phyloP scores from a whole-genome alignment of 1,140 invertebrate species.

The Leptinotarsa defecta region DNA sequence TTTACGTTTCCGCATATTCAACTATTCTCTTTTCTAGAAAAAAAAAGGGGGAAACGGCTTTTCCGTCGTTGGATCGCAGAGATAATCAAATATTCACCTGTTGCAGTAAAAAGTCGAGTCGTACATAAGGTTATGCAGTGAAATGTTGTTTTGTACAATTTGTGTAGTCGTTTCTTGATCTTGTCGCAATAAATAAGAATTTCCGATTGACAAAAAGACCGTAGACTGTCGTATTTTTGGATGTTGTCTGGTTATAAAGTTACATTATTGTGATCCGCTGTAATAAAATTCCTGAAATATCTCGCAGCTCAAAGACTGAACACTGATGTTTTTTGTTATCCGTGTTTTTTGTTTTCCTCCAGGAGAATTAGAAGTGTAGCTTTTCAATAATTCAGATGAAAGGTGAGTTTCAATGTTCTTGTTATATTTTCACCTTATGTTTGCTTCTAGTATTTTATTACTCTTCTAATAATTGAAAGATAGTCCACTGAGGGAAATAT shows the following conservation, averaged over 20 bases:
- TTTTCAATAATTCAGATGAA: background rate
- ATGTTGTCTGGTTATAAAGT: conserved; percentile 1
- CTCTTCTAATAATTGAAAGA: too few species aligned
- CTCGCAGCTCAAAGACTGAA: background rate
- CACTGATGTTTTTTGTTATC: conserved; percentile 3
- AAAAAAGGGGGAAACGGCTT: conserved; percentile 7
- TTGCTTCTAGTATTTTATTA: too few species aligned
- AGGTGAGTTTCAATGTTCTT: background rate
- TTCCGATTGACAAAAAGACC: conserved; percentile 3
- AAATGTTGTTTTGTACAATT: conserved; percentile 5
- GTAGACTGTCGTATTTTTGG: background rate
- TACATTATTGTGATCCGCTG: background rate
- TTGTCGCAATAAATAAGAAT: conserved; percentile 1
- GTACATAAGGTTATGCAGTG: conserved; percentile 11
- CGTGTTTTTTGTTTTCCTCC: background rate
- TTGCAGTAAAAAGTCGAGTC: conserved; percentile 3
- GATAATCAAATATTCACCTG: conserved; percentile 23
- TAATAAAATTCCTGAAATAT: conserved; percentile 7
- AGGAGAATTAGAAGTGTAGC: background rate
- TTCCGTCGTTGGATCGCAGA: background rate
- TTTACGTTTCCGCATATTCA: too few species aligned
- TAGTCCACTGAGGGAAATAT: too few species aligned
- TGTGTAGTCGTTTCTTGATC: conserved; percentile 1
- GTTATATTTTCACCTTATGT: too few species aligned
- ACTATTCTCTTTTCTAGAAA: background rate